These are phyloP conservation scores for Ceraclea dissimilis DNA, from an alignment of 2,888 invertebrate genomes.

Conservation along the genomic window DNA sequence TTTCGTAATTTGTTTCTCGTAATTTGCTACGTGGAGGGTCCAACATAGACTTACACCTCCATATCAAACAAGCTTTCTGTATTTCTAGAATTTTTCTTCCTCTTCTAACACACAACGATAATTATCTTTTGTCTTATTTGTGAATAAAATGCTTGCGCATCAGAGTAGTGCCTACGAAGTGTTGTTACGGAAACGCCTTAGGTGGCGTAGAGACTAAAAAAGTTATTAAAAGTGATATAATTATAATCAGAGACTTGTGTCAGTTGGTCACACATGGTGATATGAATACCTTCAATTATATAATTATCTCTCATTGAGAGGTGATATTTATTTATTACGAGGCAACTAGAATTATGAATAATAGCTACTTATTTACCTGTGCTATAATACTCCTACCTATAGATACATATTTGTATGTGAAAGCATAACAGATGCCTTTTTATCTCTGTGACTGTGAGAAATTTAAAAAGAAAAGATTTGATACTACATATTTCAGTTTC, in stretches of 20 bases:
- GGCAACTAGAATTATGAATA: constrained; percentile 1
- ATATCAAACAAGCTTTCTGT: background rate
- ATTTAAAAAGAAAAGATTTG: too few relatives aligned
- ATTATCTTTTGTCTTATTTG: background rate
- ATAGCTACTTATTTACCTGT: too few relatives aligned
- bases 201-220: constrained; percentile 11
- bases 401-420: too few relatives aligned
- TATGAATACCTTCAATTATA: constrained; percentile 13
- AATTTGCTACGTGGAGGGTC: constrained; percentile 14
- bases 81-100: background rate
- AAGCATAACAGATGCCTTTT: too few relatives aligned
- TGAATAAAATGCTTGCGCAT: background rate
- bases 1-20: background rate
- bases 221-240: constrained; percentile 17
- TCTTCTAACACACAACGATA: background rate
- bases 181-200: constrained; percentile 7
- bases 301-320: constrained; percentile 8
- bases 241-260: constrained; percentile 12
- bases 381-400: too few relatives aligned
- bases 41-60: background rate
- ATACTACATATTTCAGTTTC: too few relatives aligned
- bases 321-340: constrained; percentile 7
- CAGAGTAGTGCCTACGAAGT: background rate
- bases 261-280: constrained; percentile 9
- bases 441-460: too few relatives aligned